Evolutionary conservation across 23 tunicate species (phyloP), one percentile per base, ranked within the genome.

Genomic region (Phallusia fumigata): DNA sequence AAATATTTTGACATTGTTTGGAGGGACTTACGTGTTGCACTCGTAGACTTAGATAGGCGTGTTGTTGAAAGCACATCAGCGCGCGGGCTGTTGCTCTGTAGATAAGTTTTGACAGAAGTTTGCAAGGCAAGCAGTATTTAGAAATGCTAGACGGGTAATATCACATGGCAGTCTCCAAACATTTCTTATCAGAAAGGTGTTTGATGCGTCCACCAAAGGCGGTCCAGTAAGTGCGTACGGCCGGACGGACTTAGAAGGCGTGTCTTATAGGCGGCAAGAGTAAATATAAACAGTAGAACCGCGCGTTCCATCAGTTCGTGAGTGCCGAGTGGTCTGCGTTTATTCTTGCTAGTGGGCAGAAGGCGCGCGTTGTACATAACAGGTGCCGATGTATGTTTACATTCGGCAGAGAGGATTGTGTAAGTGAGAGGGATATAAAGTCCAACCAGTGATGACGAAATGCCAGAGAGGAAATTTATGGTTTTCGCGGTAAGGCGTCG

Each of bases 401-500:
- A 40, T 40, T 40, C 10, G 47, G 5, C 10, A 3, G 47, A 40
- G 47, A 40, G 47, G 47, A 40, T 40, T 40, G 5, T 40, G 10
- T 40, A 40, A 5, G 47, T 40, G 47, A 10, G 47, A 10, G 47
- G 10, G 10, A 40, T 40, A 40, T 10, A 40, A 40, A 40, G 10
- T 10, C 47, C 47, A 40, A 40, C 10, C 69, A 58, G 69, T 21
- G 1, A 13, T 11, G 69, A 16, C 69, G 69, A 58, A 58, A 6
- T 6, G 8, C 16, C 69, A 13, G 28, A 58, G 69, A 58, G 28
- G 69, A 58, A 58, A 16, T 58, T 58, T 22, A 24, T 24, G 47
- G 69, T 24, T 58, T 58, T 58, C 69, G 15, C 69, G 13, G 69
- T 58, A 58, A 58, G 26, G 69, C 69, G 69, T 58, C 69, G 69